Percentiles rank a stretch among this genome's conserved stretches.
These are phyloP conservation scores for Brachyrhaphis roseni DNA, from an alignment of 2,797 vertebrate species.

Conservation along the genomic window DNA sequence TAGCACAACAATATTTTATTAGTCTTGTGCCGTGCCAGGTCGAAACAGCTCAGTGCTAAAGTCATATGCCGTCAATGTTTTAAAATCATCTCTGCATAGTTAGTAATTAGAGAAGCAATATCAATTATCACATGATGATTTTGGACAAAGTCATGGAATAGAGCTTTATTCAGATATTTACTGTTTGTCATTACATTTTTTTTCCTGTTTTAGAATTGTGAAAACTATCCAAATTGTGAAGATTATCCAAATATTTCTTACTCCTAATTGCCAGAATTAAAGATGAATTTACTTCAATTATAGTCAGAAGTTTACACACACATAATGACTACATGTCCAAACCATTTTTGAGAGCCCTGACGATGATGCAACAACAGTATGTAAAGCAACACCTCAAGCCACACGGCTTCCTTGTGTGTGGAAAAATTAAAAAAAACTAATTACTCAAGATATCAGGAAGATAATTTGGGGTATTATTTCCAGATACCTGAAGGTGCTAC, in stretches of 20 bases:
- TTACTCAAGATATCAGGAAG: neutral
- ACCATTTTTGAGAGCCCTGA: neutral
- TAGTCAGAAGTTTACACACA: neutral
- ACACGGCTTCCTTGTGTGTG: neutral
- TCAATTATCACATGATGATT: neutral
- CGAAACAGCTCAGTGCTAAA: neutral
- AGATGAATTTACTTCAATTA: neutral
- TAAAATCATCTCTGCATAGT: neutral
- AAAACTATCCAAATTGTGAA: neutral
- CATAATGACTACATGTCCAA: neutral
- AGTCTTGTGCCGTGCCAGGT: neutral
- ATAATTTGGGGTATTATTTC: neutral
- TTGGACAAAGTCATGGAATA: neutral
- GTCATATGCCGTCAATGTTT: neutral
- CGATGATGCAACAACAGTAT: neutral
- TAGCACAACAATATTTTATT: neutral
- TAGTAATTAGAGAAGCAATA: neutral
- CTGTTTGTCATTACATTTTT: neutral
- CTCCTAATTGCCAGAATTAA: neutral
- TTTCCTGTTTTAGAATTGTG: neutral
- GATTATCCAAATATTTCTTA: neutral
- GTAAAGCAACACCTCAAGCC: neutral
- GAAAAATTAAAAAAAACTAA: neutral
- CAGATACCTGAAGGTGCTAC: neutral
- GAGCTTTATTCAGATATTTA: neutral